Evolutionary conservation across 2,888 invertebrate species (phyloP).

Genomic region (Plutella xylostella): DNA sequence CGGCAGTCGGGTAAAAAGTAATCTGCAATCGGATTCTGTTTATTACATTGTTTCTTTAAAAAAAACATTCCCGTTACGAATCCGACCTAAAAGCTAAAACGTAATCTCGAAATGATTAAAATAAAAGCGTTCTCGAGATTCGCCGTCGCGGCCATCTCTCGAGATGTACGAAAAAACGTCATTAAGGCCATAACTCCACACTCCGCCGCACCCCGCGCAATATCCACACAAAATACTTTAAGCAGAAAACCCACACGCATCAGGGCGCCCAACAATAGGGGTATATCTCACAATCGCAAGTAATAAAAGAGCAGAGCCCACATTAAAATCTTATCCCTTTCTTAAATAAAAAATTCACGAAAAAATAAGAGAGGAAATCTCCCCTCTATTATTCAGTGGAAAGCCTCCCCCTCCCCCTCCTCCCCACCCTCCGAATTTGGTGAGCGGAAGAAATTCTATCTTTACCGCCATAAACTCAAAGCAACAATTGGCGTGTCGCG

Average conservation of each 20-base stretch:
- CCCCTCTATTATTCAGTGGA: conserved; percentile 61
- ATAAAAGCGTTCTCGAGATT: background rate
- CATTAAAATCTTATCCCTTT: conserved; percentile 71
- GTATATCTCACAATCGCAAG: conserved; percentile 58
- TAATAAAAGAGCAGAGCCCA: conserved; percentile 63
- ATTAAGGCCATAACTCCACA: conserved; percentile 38
- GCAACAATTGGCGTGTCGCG: conserved; percentile 45
- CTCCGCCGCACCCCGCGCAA: conserved; percentile 23
- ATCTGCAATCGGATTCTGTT: too few relatives aligned
- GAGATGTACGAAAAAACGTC: conserved; percentile 43
- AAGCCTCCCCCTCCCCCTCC: conserved; percentile 33
- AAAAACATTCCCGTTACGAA: too few relatives aligned
- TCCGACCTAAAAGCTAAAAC: too few relatives aligned
- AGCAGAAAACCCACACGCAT: conserved; percentile 64
- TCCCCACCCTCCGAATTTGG: conserved; percentile 19
- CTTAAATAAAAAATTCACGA: conserved; percentile 71
- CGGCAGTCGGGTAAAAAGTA: too few relatives aligned
- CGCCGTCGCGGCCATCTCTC: conserved; percentile 23
- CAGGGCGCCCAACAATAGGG: conserved; percentile 53
- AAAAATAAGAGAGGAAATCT: conserved; percentile 62
- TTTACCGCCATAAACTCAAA: conserved; percentile 44
- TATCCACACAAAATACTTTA: conserved; percentile 59
- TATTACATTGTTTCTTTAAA: too few relatives aligned
- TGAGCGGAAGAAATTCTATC: conserved; percentile 44
- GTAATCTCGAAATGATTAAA: conserved; percentile 3